Evolutionary conservation across 2,888 invertebrate genomes (phyloP), one percentile per base, ranked within the genome.

Genomic region (Galerucella nymphaeae): DNA sequence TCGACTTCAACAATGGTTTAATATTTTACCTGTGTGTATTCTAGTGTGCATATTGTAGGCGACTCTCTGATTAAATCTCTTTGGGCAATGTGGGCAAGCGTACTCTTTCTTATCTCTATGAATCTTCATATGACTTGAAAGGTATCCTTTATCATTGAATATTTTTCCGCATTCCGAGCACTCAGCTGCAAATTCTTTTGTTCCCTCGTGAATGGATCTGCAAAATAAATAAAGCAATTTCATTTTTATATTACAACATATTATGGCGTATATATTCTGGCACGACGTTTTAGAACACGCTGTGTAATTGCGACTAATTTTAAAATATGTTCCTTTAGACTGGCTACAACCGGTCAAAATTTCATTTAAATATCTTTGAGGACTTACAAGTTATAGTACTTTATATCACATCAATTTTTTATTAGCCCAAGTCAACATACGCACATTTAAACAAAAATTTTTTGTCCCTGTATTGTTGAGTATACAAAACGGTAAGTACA

Each of bases 21-120:
- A 58, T 58, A 58, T n/a, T 68, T 76, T 75, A 88, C 91, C 94
- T 74, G 94, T 94, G 82, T 95, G 94, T 72, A 95, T 94, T 73
- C 94, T 88, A 1, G 94, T 91, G 83, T 95, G 95, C 95, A 95
- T 95, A 82, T 95, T 95, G 86, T 94, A 95, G 10, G 95, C 95
- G 6, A 95, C 95, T 45, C 95, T 90, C 84, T 95, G 95, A 85
- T 95, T 95, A 84, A 95, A 95, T 20, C 94, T 91, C 85, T 95
- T 95, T 1, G 94, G 94, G 81, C 95, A 95, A 79, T 92, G 90
- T 30, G 92, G 90, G 82, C 95, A 95, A 63, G 91, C 93, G 85
- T 95, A 94, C 84, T 94, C 94, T 83, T 94, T 94, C 75, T 91
- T 90, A 83, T 94, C 94, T 76, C 92, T 90, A 86, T 95, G 95